A percentile compares a stretch with the other conserved stretches of the same genome.
phyloP scores from a whole-genome alignment of 2,113 vertebrate genomes.

The Oreochromis tanganicae region DNA sequence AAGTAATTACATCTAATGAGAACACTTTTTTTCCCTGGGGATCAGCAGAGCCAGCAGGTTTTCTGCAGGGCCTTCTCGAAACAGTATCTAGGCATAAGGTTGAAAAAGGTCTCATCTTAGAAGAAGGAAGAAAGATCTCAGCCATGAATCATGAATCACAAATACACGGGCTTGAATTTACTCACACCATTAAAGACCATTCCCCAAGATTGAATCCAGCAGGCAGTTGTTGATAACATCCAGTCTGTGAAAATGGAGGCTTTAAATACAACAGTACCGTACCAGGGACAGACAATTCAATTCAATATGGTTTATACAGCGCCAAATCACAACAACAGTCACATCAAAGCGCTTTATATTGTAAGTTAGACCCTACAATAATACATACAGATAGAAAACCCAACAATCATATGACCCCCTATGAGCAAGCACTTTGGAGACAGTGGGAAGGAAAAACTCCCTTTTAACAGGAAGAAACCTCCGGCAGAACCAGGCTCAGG shows the following conservation, averaged over 20 bases:
- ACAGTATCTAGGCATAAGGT: not conserved
- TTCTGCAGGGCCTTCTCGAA: not conserved
- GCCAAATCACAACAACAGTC: not conserved
- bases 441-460: not conserved
- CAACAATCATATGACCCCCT: not conserved
- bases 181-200: not conserved
- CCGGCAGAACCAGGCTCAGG: not conserved
- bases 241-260: not conserved
- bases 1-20: conserved; percentile 3
- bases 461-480: not conserved
- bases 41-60: not conserved
- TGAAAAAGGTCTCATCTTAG: not conserved
- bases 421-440: fast-evolving
- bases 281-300: not conserved
- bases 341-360: fast-evolving
- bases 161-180: not conserved
- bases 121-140: not conserved
- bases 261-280: not conserved
- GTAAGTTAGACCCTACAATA: fast-evolving
- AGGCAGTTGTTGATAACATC: not conserved
- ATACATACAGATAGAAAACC: fast-evolving
- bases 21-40: not conserved
- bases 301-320: not conserved
- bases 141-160: not conserved
- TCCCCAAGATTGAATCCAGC: not conserved